Base-by-base conservation (phyloP, 35 echinoderm and acorn worm genomes). In the Heliocidaris erythrogramma region DNA sequence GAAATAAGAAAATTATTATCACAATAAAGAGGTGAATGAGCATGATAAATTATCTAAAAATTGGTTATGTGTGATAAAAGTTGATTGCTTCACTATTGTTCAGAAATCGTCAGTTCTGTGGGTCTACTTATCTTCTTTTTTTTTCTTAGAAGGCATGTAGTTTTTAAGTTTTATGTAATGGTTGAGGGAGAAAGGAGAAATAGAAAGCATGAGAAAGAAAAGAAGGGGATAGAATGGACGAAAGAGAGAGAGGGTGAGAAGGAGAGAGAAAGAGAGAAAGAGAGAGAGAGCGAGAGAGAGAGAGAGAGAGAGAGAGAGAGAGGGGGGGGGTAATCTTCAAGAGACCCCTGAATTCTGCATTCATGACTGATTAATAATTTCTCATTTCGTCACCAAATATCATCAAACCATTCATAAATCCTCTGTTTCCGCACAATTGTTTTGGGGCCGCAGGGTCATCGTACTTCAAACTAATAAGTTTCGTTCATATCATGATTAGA, bases 391-490 rank as follows among this genome's bases (percentile, higher is more conserved):
- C 14, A 56, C 21, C 27, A n/a, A n/a, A 24, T 78, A 78, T 78
- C 65, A 27, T 78, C 65, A 78, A 78, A 27, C 65, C 21, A 78
- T 78, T n/a, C 65, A 21, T 0, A 24, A 78, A 78, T 78, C 65
- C 65, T n/a, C 65, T 24, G 65, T 78, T 78, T 78, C 65, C 65
- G 65, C 65, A 78, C 65, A 78, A 78, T 78, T 78, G 65, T 78
- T 69, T 27, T 27, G 65, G 65, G 65, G 65, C 65, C 18, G 7
- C 5, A 5, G 65, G 65, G 65, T 78, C 65, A 78, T 78, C 65
- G 65, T 7, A 78, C 65, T 78, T 78, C 21, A 27, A 78, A 78
- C n/a, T 78, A 78, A 78, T 78, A 78, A 21, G 27, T 78, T 78
- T 78, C 65, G 27, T 27, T 78, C 27, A 18, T 7, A n/a, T 78